Base-by-base conservation (phyloP, 2,888 invertebrate genomes). In the Drosophila nr. perissopoda region DNA sequence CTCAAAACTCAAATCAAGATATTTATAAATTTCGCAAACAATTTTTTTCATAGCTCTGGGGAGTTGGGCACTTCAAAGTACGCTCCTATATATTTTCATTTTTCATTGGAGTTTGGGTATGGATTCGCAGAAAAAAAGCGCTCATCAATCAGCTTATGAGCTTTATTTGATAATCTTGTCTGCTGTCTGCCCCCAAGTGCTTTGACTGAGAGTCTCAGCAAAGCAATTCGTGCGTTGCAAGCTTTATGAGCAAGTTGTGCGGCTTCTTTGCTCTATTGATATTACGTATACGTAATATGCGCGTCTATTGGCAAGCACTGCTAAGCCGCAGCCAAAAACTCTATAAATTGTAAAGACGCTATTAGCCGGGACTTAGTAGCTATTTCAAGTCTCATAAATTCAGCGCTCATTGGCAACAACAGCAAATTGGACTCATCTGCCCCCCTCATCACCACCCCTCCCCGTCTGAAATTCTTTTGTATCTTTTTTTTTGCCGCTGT, bases 281-380 rank as follows among this genome's bases (percentile, higher is more conserved):
- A 77, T 89, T 75, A 76, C 68, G 87, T 65, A 79, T 81, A 79
- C 79, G 79, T 59, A 57, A 31, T 51, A 59, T 27, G 61, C 34
- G 48, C 52, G 51, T 64, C 46, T 70, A 52, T 25, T 64, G 74
- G 73, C 68, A 80, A 76, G 86, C 83, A 84, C 75, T 87, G 57
- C 69, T 88, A 83, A 84, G 81, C 89, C 80, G 57, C 73, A 71
- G 76, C 74, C 56, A 52, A 89, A 46, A 85, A 83, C 81, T 87
- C 86, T 81, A 88, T 89, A 85, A 88, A 89, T 89, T 90, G 75
- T 83, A 90, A 87, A 88, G 88, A 83, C 78, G 87, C 85, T 82
- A 88, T 89, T 89, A 88, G 87, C 83, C 58, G 62, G 40, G 84
- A 79, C 87, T 85, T 88, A 85, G 84, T 83, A 79, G 79, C 83